phyloP scores from a whole-genome alignment of 2,888 invertebrate species.

The Polietes domitor region DNA sequence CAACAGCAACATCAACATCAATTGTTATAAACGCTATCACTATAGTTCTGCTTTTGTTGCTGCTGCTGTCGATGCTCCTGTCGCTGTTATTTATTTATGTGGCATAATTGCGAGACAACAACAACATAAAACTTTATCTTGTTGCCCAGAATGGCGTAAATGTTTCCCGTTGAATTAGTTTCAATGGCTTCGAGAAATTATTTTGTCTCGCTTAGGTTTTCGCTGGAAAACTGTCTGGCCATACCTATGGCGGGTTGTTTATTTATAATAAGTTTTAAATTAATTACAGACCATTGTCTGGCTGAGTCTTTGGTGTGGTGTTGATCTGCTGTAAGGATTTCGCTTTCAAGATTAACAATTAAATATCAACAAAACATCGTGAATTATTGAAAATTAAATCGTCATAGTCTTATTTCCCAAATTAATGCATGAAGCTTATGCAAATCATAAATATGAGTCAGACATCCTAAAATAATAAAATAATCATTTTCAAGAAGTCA shows the following conservation, averaged over 20 bases:
- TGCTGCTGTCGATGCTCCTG: constrained; percentile 12
- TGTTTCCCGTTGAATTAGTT: constrained; percentile 21
- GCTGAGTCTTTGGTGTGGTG: background rate
- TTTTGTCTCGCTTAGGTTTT: constrained; percentile 31
- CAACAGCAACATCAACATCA: background rate
- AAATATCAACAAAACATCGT: no score
- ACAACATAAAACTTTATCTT: constrained; percentile 58
- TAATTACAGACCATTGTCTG: constrained; percentile 43
- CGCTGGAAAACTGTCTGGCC: background rate
- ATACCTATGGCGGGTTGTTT: constrained; percentile 17
- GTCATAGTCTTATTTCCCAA: no score
- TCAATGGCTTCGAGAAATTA: constrained; percentile 47
- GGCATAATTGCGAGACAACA: constrained; percentile 53
- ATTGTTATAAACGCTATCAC: no score
- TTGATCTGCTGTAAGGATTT: background rate
- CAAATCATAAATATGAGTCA: no score
- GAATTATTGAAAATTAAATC: no score
- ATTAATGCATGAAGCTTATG: no score
- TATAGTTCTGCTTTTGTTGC: background rate
- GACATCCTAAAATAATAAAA: no score
- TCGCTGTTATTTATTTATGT: constrained; percentile 42
- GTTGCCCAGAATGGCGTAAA: constrained; percentile 13
- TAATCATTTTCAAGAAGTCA: no score
- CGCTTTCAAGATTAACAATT: no score
- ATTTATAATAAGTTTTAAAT: constrained; percentile 59